Conservation (phyloP, 92 coral and sea anemone genomes). For the Heteractis magnifica region DNA sequence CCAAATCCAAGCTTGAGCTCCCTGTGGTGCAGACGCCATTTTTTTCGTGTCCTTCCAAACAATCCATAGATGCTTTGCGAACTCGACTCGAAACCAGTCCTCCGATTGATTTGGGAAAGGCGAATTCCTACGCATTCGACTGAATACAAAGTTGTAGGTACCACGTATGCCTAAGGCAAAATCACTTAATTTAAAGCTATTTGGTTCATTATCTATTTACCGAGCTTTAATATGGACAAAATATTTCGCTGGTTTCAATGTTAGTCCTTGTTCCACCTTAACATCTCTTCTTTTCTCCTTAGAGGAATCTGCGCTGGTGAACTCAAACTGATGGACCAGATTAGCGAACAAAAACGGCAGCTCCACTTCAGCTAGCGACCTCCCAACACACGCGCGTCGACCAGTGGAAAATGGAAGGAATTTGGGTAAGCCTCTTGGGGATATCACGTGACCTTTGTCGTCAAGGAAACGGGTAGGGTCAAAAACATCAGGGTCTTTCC, state of each 20-base stretch:
- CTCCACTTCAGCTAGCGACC: conserved; percentile 21
- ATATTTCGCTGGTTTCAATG: conserved; percentile 23
- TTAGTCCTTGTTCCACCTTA: conserved; percentile 19
- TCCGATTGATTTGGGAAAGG: too few species aligned
- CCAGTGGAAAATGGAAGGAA: conserved; percentile 32
- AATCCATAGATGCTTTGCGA: too few species aligned
- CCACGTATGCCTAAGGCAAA: too few species aligned
- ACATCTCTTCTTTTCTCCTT: not conserved
- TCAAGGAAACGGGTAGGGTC: conserved; percentile 70
- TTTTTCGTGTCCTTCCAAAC: too few species aligned
- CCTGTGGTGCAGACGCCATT: too few species aligned
- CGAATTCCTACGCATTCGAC: too few species aligned
- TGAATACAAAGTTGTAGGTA: too few species aligned
- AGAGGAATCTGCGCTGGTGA: not conserved
- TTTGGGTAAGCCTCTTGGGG: not conserved
- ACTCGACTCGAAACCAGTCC: too few species aligned
- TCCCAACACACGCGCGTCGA: conserved; percentile 21
- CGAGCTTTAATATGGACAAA: conserved; percentile 15
- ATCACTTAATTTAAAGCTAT: too few species aligned
- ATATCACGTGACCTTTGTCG: conserved; percentile 29
- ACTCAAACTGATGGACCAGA: conserved; percentile 23
- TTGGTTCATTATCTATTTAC: not conserved
- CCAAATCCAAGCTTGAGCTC: too few species aligned
- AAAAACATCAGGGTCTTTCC: conserved; percentile 76
- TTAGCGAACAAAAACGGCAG: conserved; percentile 16